Conservation (phyloP, 2,113 vertebrate genomes). For the Oxyura jamaicensis region DNA sequence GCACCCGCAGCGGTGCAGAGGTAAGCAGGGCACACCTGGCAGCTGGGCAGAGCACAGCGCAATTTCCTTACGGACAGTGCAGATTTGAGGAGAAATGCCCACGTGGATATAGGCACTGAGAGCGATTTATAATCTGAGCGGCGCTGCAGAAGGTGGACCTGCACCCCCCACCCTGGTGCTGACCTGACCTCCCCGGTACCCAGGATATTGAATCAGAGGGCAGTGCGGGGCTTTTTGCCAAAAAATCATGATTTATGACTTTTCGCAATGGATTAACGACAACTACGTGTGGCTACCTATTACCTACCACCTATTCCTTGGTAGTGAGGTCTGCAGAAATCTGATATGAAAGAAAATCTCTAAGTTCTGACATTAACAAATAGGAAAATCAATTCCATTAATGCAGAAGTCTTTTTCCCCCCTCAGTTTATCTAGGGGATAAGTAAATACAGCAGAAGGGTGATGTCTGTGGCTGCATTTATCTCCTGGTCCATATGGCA, state of each 20-base stretch:
- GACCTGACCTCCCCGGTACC: neutral
- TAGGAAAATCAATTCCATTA: constrained; percentile 43
- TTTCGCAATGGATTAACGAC: neutral
- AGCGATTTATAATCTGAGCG: neutral
- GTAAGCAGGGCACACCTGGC: neutral
- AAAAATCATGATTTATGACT: neutral
- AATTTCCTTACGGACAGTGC: fast-evolving
- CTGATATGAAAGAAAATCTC: constrained; percentile 32
- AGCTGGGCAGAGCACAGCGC: neutral
- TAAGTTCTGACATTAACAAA: constrained; percentile 25
- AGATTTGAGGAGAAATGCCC: too few relatives aligned
- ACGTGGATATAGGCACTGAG: neutral
- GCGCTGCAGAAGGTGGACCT: neutral
- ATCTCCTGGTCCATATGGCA: constrained; percentile 1
- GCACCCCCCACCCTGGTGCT: neutral
- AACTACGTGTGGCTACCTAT: neutral
- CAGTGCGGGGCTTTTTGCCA: neutral
- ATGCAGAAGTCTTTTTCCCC: neutral
- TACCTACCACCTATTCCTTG: too few relatives aligned
- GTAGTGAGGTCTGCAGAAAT: neutral
- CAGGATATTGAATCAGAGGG: neutral
- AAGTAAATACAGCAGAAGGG: neutral
- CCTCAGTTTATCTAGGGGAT: neutral
- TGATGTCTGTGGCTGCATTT: neutral
- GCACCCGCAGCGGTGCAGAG: neutral